Percentiles rank a stretch among this genome's conserved stretches.
Conservation (phyloP, 2,888 invertebrate genomes). For the Lissonota sp. region DNA sequence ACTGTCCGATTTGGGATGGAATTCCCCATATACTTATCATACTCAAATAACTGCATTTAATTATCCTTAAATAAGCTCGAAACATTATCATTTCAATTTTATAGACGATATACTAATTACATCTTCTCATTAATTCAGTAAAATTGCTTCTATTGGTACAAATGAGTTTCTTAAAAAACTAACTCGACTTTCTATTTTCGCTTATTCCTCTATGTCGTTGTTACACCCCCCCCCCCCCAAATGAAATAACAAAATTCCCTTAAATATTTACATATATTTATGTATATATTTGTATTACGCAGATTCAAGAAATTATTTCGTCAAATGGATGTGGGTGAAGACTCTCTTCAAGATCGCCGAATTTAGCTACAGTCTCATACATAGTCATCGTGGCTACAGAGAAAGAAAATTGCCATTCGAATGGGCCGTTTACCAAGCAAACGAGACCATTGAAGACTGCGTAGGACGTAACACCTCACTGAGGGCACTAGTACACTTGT, state of each 20-base stretch:
- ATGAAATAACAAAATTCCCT: no score
- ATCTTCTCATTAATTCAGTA: no score
- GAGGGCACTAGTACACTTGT: slow-evolving; percentile 69
- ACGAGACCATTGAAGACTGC: slow-evolving; percentile 78
- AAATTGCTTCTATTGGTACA: no score
- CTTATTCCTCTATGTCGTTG: no score
- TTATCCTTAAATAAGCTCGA: no score
- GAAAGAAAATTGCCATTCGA: slow-evolving; percentile 70
- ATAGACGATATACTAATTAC: no score
- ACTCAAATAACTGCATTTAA: no score
- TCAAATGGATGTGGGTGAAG: slow-evolving; percentile 73
- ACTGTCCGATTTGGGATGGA: slow-evolving; percentile 16
- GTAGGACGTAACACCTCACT: slow-evolving; percentile 76
- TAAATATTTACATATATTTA: background rate
- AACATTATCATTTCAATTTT: no score
- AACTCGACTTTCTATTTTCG: no score
- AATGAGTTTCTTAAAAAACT: no score
- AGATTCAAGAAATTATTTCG: slow-evolving; percentile 75
- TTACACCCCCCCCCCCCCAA: no score
- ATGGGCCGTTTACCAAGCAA: slow-evolving; percentile 73
- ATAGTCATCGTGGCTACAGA: slow-evolving; percentile 74
- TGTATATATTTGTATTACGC: background rate
- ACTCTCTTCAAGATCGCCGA: slow-evolving; percentile 76
- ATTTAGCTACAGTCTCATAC: slow-evolving; percentile 75
- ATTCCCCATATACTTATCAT: slow-evolving; percentile 1